Evolutionary conservation across 1,140 invertebrate genomes (phyloP), one percentile per base, ranked within the genome.

Genomic region (Dendrolimus kikuchii): DNA sequence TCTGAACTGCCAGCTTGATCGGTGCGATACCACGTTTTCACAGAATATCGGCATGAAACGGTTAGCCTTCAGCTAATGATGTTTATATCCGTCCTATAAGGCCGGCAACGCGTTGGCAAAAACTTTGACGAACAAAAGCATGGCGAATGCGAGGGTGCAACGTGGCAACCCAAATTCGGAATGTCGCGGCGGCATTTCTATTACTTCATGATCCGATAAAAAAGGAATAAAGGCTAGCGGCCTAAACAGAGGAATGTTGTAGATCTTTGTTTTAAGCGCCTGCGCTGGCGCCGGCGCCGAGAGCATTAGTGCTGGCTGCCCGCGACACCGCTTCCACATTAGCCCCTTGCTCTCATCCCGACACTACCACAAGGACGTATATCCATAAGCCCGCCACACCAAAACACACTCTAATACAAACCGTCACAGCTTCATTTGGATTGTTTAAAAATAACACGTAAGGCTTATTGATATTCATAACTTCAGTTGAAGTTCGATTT

Each of bases 181-280:
- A 10, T n/a, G 40, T 5, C 23, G 60, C 72, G 70, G 77, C 69
- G 62, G 75, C 68, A 60, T 68, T 75, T 74, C 77, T 78, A 78
- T 75, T 78, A 78, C 77, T 79, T 73, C 74, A 72, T 77, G 76
- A 75, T 71, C 72, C 71, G 75, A 83, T 83, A 83, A 81, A 81
- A 83, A 83, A 81, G 71, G 77, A 81, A 78, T 77, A 78, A 75
- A 70, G 69, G 59, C 65, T 68, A 64, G 66, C 74, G 68, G 60
- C 64, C 76, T 78, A 78, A 80, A 77, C 78, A 75, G 70, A 80
- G 77, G 78, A 81, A 81, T 80, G 80, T 75, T 74, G 77, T 77
- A 69, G 66, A 74, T 75, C 71, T 74, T 74, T 71, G 77, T 77
- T 74, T 76, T 71, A 77, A 74, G 71, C 76, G 66, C 23, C 23